Conservation (phyloP, 2,113 vertebrate genomes). For the Gallinago paraguaiae region DNA sequence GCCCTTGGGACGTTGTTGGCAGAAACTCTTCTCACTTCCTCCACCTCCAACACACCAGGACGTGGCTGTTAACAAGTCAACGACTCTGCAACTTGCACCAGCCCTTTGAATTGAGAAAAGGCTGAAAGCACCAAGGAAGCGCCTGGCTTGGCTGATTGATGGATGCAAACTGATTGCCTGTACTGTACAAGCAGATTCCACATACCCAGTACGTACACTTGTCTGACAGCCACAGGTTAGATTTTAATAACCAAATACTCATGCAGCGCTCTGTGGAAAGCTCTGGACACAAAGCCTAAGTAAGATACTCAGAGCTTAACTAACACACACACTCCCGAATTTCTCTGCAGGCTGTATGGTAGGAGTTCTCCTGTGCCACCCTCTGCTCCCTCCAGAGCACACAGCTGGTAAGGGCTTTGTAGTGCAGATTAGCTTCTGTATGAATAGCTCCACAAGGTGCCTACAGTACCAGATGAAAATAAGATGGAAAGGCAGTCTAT, state of each 20-base stretch:
- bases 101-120: not conserved
- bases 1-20: accelerated
- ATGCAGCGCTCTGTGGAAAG: not conserved
- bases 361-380: not conserved
- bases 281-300: not conserved
- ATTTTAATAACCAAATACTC: not conserved
- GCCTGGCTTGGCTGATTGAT: not conserved
- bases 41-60: not conserved
- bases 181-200: not conserved
- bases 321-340: not conserved
- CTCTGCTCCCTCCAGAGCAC: not conserved
- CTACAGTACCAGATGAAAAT: not conserved
- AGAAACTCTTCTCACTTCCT: not conserved
- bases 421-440: not conserved
- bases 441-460: not conserved
- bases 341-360: not conserved
- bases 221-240: not conserved
- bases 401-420: not conserved
- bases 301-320: not conserved
- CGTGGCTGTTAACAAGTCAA: not conserved
- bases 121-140: not conserved
- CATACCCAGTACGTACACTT: not conserved
- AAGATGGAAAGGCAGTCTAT: not conserved
- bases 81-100: not conserved
- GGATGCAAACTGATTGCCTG: not conserved